A percentile compares a stretch with the other conserved stretches of the same genome.
phyloP scores from a whole-genome alignment of 2,113 vertebrate species.

The Laticauda laticaudata region DNA sequence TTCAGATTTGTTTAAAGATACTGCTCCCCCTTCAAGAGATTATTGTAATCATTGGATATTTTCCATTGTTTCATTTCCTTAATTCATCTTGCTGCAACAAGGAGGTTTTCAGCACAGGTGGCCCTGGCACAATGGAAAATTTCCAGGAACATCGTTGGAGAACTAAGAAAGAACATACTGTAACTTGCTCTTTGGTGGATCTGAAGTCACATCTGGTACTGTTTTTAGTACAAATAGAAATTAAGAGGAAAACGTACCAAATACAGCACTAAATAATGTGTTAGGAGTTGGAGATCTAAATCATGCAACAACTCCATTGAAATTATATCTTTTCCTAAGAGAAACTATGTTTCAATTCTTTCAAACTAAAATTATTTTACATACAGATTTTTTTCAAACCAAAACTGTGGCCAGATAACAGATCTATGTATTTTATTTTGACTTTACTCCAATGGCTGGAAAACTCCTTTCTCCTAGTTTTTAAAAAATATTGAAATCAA shows the following conservation, averaged over 20 bases:
- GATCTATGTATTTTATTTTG: background rate
- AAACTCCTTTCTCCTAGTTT: background rate
- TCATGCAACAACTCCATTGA: background rate
- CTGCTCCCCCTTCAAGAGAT: background rate
- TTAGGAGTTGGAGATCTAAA: background rate
- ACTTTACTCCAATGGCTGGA: background rate
- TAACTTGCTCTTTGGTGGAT: background rate
- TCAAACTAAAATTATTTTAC: background rate
- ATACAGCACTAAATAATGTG: background rate
- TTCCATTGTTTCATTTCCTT: background rate
- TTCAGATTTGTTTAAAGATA: background rate
- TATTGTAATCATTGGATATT: background rate
- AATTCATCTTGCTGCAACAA: background rate
- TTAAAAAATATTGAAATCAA: background rate
- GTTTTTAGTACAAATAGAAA: background rate
- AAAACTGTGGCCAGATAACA: background rate
- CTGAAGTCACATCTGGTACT: background rate
- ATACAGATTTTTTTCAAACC: background rate
- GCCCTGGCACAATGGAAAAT: background rate
- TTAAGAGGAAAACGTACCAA: background rate
- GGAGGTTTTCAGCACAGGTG: background rate
- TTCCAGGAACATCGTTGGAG: background rate
- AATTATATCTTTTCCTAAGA: background rate
- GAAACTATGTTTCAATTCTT: background rate
- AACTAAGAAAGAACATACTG: background rate